Base-by-base conservation (phyloP, 2,113 vertebrate species). In the Percopsis transmontana region DNA sequence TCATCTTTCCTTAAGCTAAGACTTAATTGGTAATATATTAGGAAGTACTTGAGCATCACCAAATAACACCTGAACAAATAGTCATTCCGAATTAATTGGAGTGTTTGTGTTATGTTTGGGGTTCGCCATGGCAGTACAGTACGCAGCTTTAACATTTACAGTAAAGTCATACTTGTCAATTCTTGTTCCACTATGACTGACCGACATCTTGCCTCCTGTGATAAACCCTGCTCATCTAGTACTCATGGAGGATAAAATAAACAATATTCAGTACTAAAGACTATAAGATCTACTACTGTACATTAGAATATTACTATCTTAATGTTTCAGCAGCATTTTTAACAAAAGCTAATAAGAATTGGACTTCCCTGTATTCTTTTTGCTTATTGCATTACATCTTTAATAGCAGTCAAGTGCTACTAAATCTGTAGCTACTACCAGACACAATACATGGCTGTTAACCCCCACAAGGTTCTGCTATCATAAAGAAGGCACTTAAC, bases 401-500 rank as follows among this genome's bases (percentile, higher is more conserved):
- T 62, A 20, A 33, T 1, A 33, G 11, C 45, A 10, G 12, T 21
- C 24, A 15, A 47, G 16, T 60, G 20, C 40, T 13, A 50, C 12
- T 45, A 9, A 13, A 12, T n/a, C 24, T 24, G n/a, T 11, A 11
- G 18, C 50, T 27, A 15, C 53, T 55, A 14, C 24, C 53, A 55
- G 21, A 23, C 21, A 23, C 52, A 27, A 55, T 6, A 20, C 45
- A n/a, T 14, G 51, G 16, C 24, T 15, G 53, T 23, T 55, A 33
- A 15, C 16, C 23, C 20, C 19, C 27, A 48, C 41, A 20, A 42
- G 18, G 64, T 45, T 61, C 19, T 51, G 59, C 19, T 20, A 21
- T 16, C 3, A n/a, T 40, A 16, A 70, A 42, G 20, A 80, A 87
- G 85, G 85, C 79, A 84, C 85, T 82, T 62, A 9, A 40, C 53